A percentile compares a stretch with the other conserved stretches of the same genome.
phyloP scores from a whole-genome alignment of 2,113 vertebrate species.

The Percina caprodes region DNA sequence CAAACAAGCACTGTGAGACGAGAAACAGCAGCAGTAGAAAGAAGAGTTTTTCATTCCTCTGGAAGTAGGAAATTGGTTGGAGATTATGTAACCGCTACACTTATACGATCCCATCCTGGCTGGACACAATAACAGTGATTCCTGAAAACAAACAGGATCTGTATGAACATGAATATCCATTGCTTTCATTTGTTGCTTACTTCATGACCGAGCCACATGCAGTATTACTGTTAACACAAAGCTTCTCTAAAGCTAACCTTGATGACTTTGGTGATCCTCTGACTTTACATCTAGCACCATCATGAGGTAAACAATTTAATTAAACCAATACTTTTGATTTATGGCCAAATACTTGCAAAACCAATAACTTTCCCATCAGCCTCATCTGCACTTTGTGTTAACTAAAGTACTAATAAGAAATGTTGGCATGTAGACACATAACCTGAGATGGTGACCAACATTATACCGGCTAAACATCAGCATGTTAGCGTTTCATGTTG shows the following conservation, averaged over 20 bases:
- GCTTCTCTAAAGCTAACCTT: not conserved
- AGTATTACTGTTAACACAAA: not conserved
- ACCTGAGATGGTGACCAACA: not conserved
- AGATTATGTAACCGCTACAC: slow-evolving; percentile 16
- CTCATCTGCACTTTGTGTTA: not conserved
- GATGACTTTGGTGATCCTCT: not conserved
- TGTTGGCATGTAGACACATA: not conserved
- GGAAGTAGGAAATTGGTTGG: slow-evolving; percentile 13
- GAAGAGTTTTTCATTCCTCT: slow-evolving; percentile 10
- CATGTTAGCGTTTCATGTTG: not conserved
- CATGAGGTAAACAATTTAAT: not conserved
- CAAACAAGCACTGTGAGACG: slow-evolving; percentile 26
- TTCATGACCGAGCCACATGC: not conserved
- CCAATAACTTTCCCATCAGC: not conserved
- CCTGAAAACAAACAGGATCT: not conserved
- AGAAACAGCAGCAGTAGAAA: not conserved
- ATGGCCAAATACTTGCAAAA: not conserved
- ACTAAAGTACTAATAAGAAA: too few relatives aligned
- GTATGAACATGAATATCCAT: not conserved
- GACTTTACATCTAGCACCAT: not conserved
- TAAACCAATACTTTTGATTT: not conserved
- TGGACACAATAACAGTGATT: not conserved
- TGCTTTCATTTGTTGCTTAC: not conserved
- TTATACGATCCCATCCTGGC: not conserved
- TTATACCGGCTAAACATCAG: not conserved